Evolutionary conservation across 2,888 invertebrate genomes (phyloP), one percentile per base, ranked within the genome.

Genomic region (Orthonevra nobilis): DNA sequence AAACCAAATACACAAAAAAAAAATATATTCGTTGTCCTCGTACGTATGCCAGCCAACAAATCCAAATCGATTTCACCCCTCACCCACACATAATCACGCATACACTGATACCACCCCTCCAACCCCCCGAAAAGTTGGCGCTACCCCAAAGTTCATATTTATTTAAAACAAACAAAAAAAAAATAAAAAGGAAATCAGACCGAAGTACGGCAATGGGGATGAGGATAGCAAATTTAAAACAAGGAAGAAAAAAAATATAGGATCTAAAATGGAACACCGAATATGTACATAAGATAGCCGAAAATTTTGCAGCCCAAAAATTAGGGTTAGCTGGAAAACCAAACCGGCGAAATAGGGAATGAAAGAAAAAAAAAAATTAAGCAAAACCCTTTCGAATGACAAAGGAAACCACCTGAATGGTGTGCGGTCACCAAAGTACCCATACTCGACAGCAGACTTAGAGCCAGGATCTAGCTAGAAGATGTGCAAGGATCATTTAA

Each of bases 21-120:
- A n/a, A n/a, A n/a, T n/a, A 46, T 72, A 64, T 52, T 64, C 48
- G 40, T 10, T 58, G 60, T 66, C 32, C 50, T 54, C 60, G 44
- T 48, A 30, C 60, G 61, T 79, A 56, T 73, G 60, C 40, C 73
- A 79, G 73, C 61, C 64, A 73, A 79, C 79, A 73, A 79, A 73
- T 73, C 42, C 73, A 73, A 73, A 66, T 79, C 79, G 79, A 79
- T 79, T 79, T 56, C 42, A 73, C 52, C 38, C 19, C 56, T 32
- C 15, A 23, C 54, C 23, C 20, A 17, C 38, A 7, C 4, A 56
- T 60, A 72, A 60, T 72, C 60, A 72, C 60, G 60, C 72, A 73
- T 60, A 61, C 19, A 40, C 40, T 23, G 28, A 17, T 26, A 50
- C 40, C 48, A 12, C 64, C 48, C 30, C 46, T 20, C 46, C 12